A percentile compares a stretch with the other conserved stretches of the same genome.
phyloP scores from a whole-genome alignment of 2,113 vertebrate species.

The Synodontis membranacea region DNA sequence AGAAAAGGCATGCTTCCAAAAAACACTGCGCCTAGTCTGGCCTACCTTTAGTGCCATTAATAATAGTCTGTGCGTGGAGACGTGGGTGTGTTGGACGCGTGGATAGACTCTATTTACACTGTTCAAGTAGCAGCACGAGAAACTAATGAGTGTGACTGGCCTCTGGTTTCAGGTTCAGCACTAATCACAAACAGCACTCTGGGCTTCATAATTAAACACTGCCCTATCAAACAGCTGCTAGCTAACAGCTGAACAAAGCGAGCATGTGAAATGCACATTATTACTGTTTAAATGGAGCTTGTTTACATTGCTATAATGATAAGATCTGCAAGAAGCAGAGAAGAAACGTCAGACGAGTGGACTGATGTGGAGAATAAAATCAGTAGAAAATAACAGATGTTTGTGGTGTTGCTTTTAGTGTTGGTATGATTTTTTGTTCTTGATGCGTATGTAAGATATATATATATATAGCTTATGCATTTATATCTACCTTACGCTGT shows the following conservation, averaged over 20 bases:
- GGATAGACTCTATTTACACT: constrained; percentile 41
- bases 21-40: neutral
- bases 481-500: neutral
- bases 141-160: constrained; percentile 51
- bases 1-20: constrained; percentile 11
- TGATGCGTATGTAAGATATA: neutral
- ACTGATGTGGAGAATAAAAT: neutral
- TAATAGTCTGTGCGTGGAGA: constrained; percentile 15
- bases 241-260: constrained; percentile 31
- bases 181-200: constrained; percentile 43
- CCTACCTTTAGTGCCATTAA: constrained; percentile 8
- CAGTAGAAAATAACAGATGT: neutral
- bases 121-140: constrained; percentile 48
- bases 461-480: neutral
- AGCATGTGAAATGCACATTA: constrained; percentile 24
- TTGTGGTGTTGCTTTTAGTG: neutral
- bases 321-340: neutral
- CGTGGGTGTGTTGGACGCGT: constrained; percentile 10
- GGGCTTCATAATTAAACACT: constrained; percentile 50
- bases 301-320: constrained; percentile 8
- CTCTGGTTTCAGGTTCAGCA: constrained; percentile 43
- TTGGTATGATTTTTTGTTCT: neutral
- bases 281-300: constrained; percentile 16
- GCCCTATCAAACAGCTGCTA: constrained; percentile 39
- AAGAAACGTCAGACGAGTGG: neutral